phyloP scores from a whole-genome alignment of 2,113 vertebrate species.

The Cinclus mexicanus region DNA sequence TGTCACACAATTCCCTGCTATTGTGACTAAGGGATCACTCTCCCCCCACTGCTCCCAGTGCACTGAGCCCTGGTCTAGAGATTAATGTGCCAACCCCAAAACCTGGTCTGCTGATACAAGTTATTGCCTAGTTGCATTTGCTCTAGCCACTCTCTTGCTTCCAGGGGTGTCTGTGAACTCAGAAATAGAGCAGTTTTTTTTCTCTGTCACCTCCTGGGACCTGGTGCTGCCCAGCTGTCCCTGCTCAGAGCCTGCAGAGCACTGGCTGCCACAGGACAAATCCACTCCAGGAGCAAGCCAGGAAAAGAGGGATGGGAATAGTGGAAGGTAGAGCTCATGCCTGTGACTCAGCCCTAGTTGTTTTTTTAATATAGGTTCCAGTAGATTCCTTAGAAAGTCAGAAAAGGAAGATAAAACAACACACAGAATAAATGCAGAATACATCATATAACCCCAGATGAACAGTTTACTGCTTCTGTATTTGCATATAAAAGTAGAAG shows the following conservation, averaged over 20 bases:
- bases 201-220: background rate
- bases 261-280: background rate
- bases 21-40: background rate
- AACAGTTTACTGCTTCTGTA: background rate
- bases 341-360: background rate
- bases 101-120: background rate
- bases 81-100: background rate
- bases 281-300: background rate
- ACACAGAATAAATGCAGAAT: background rate
- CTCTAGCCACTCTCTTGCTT: background rate
- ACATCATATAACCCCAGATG: background rate
- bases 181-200: background rate
- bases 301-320: background rate
- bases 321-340: background rate
- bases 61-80: background rate
- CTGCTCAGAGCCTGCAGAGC: background rate
- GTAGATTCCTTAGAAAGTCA: background rate
- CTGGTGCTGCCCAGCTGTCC: background rate
- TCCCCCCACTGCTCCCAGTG: background rate
- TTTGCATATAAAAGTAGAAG: background rate
- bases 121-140: background rate
- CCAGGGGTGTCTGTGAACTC: background rate
- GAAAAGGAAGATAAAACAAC: background rate
- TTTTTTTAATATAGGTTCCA: background rate
- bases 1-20: accelerated